phyloP scores from a whole-genome alignment of 1,140 invertebrate species.

The Heliothis virescens region DNA sequence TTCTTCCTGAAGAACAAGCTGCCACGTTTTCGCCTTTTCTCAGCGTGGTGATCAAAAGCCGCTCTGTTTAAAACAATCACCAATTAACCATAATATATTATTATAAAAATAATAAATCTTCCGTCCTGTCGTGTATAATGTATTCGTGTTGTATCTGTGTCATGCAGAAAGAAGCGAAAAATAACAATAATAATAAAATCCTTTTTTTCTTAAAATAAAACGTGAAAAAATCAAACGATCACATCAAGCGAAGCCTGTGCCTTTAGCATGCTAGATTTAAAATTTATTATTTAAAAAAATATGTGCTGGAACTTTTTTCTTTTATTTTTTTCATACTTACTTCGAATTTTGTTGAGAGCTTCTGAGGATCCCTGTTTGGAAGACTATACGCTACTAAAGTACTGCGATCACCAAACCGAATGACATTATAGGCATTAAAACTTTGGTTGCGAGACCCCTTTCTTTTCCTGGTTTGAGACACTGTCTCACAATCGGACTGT shows the following conservation, averaged over 20 bases:
- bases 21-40: slow-evolving; percentile 94
- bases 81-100: slow-evolving; percentile 27
- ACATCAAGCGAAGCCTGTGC: slow-evolving; percentile 60
- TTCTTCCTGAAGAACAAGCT: slow-evolving; percentile 96
- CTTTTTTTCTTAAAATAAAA: slow-evolving; percentile 20
- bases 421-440: no score
- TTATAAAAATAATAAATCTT: not conserved
- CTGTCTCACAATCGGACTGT: no score
- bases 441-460: no score
- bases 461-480: no score
- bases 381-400: no score
- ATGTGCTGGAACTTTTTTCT: slow-evolving; percentile 2
- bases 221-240: slow-evolving; percentile 49
- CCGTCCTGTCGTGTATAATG: not conserved
- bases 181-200: slow-evolving; percentile 22
- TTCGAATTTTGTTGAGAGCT: not conserved
- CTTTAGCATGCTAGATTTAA: slow-evolving; percentile 53
- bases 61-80: slow-evolving; percentile 82
- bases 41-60: slow-evolving; percentile 92
- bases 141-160: slow-evolving; percentile 18
- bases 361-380: not conserved
- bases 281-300: slow-evolving; percentile 7
- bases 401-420: no score
- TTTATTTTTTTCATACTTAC: slow-evolving; percentile 15
- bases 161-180: slow-evolving; percentile 44